A percentile compares a stretch with the other conserved stretches of the same genome.
Evolutionary conservation across 2,797 vertebrate genomes (phyloP).

Genomic region (Neosilurus hyrtlii): DNA sequence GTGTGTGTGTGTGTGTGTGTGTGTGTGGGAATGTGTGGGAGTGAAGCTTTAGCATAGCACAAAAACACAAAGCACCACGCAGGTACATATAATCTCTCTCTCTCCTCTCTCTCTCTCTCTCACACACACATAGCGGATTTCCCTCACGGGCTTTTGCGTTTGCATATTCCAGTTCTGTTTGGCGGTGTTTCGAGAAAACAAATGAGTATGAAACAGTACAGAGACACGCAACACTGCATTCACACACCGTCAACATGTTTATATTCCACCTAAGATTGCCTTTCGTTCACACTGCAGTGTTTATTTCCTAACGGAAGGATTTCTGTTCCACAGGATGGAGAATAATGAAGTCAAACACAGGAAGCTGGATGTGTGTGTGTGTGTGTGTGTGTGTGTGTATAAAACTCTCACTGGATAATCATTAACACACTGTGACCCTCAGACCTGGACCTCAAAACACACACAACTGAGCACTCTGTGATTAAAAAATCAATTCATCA

Average conservation of each 20-base stretch:
- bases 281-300: conserved; percentile 42
- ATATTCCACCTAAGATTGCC: conserved; percentile 9
- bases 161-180: conserved; percentile 24
- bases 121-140: conserved; percentile 21
- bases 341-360: conserved; percentile 24
- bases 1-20: conserved; percentile 31
- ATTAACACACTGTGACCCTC: conserved; percentile 5
- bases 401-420: neutral
- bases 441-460: neutral
- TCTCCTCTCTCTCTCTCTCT: neutral
- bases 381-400: neutral
- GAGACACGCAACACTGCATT: neutral
- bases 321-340: conserved; percentile 34
- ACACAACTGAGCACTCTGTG: neutral
- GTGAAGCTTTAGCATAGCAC: conserved; percentile 30
- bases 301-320: conserved; percentile 46
- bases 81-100: neutral
- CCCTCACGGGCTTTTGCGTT: conserved; percentile 10
- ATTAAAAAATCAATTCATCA: conserved; percentile 7
- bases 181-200: conserved; percentile 19
- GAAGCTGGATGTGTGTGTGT: neutral
- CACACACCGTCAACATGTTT: conserved; percentile 2
- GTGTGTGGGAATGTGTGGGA: conserved; percentile 11
- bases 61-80: conserved; percentile 18
- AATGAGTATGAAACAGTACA: neutral